Evolutionary conservation across 2,888 invertebrate species (phyloP).

Genomic region (Amitus sp.): DNA sequence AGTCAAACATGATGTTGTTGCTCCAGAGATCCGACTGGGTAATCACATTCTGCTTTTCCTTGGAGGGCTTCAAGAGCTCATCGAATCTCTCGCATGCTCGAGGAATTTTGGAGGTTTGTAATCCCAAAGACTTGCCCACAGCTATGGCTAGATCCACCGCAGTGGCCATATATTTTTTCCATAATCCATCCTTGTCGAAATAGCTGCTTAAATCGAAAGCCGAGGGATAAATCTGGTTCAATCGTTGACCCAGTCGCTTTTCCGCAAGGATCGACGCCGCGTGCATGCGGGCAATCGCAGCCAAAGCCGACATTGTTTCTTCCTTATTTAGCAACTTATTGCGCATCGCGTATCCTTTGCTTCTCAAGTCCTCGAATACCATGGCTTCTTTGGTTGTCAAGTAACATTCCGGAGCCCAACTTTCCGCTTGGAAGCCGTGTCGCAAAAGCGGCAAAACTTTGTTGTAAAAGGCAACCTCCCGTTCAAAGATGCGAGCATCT

Average conservation of each 20-base stretch:
- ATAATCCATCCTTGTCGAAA: constrained; percentile 37
- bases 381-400: constrained; percentile 51
- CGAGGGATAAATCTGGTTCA: constrained; percentile 47
- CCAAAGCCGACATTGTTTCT: constrained; percentile 46
- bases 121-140: constrained; percentile 45
- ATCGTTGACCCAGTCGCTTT: constrained; percentile 40
- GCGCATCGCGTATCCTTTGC: constrained; percentile 49
- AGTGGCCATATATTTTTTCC: constrained; percentile 22
- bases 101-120: constrained; percentile 19
- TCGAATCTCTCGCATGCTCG: constrained; percentile 17
- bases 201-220: constrained; percentile 38
- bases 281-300: constrained; percentile 53
- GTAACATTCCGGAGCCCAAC: constrained; percentile 58
- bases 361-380: constrained; percentile 63
- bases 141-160: constrained; percentile 19
- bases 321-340: constrained; percentile 41
- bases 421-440: constrained; percentile 43
- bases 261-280: constrained; percentile 56
- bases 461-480: constrained; percentile 67
- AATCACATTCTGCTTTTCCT: constrained; percentile 62
- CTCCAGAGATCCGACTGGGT: constrained; percentile 74
- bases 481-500: constrained; percentile 67
- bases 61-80: constrained; percentile 24
- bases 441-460: constrained; percentile 64
- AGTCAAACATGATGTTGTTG: constrained; percentile 72